Evolutionary conservation across 2,113 vertebrate species (phyloP).

Genomic region (Lontra canadensis): DNA sequence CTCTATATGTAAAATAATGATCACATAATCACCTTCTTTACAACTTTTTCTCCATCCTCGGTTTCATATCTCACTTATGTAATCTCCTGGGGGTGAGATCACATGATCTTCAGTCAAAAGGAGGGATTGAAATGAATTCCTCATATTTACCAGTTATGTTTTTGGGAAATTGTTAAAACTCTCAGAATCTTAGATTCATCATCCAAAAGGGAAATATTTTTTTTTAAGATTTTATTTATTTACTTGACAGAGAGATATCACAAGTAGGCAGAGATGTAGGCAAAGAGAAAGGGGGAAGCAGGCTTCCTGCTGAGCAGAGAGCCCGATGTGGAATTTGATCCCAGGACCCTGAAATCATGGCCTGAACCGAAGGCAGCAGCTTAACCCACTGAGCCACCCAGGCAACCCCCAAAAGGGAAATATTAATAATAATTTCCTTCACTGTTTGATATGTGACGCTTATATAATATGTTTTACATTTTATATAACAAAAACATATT

Average conservation of each 20-base stretch:
- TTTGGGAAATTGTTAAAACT: not conserved
- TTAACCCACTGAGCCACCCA: too few relatives aligned
- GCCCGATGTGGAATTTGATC: too few relatives aligned
- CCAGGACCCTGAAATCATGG: too few relatives aligned
- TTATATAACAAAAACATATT: not conserved
- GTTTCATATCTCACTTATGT: not conserved
- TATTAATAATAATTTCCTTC: not conserved
- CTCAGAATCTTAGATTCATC: not conserved
- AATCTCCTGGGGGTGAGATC: not conserved
- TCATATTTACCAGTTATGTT: not conserved
- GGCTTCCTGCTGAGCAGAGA: too few relatives aligned
- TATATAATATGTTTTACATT: not conserved
- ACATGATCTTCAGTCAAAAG: not conserved
- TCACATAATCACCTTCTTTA: not conserved
- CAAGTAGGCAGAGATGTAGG: too few relatives aligned
- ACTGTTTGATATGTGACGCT: not conserved
- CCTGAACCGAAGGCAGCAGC: too few relatives aligned
- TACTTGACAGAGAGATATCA: too few relatives aligned
- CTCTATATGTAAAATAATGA: not conserved
- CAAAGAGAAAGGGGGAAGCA: too few relatives aligned
- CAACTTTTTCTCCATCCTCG: not conserved
- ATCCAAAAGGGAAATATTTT: not conserved
- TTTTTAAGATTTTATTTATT: too few relatives aligned
- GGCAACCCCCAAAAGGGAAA: not conserved
- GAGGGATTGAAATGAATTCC: not conserved